Evolutionary conservation across 2,797 vertebrate genomes (phyloP).

Genomic region (Dromococcyx pavoninus): DNA sequence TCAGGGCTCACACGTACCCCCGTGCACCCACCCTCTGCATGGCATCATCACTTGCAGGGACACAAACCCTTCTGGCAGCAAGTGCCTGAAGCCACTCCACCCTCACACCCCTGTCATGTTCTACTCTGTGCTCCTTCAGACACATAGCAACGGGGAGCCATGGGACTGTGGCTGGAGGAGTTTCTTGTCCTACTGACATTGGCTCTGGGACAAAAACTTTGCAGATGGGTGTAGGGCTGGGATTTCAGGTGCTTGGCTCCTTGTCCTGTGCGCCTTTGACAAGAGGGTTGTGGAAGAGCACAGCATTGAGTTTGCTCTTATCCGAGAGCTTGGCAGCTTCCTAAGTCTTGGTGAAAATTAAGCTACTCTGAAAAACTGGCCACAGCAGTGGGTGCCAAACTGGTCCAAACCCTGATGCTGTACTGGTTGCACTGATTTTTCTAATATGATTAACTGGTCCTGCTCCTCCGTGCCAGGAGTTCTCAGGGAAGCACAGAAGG

Average conservation of each 20-base stretch:
- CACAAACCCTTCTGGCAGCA: fast-evolving
- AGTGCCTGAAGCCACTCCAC: fast-evolving
- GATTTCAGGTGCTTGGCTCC: background rate
- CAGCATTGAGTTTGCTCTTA: fast-evolving
- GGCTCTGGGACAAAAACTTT: background rate
- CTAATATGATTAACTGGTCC: background rate
- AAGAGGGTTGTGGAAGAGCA: background rate
- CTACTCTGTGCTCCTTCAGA: background rate
- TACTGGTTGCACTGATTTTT: background rate
- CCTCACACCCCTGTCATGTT: fast-evolving
- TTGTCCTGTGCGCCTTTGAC: background rate
- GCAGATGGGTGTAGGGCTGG: background rate
- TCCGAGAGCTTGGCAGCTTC: background rate
- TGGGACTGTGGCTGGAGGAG: background rate
- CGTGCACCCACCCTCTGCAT: fast-evolving
- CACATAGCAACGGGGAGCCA: fast-evolving
- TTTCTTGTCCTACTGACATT: background rate
- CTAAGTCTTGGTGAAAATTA: fast-evolving
- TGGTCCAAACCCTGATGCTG: fast-evolving
- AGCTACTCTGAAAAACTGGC: background rate
- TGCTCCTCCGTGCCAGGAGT: background rate
- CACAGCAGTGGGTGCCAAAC: background rate
- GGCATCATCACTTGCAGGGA: background rate
- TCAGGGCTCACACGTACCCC: fast-evolving
- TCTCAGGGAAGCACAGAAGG: background rate